Conservation (phyloP, 2,888 invertebrate species). For the Polyommatus iphigenia region DNA sequence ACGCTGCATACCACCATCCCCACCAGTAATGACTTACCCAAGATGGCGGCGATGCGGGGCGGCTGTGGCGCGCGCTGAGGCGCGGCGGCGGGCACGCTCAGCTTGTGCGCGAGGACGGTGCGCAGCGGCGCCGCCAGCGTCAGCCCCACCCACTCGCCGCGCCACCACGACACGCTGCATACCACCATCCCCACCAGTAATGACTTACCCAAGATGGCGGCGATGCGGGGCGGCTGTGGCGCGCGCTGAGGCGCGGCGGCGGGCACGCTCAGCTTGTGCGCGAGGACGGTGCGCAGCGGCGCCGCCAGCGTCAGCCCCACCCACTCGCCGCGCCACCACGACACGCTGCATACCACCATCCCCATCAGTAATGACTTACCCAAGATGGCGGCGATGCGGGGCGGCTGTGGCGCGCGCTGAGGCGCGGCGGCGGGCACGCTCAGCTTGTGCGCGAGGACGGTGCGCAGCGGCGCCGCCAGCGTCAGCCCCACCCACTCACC, state of each 20-base stretch:
- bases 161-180: conserved; percentile 81
- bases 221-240: conserved; percentile 45
- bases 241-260: conserved; percentile 44
- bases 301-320: conserved; percentile 81
- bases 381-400: conserved; percentile 32
- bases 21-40: conserved; percentile 43
- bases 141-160: conserved; percentile 82
- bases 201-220: conserved; percentile 50
- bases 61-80: conserved; percentile 41
- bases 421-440: conserved; percentile 56
- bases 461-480: conserved; percentile 75
- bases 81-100: conserved; percentile 57
- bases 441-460: conserved; percentile 68
- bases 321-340: conserved; percentile 83
- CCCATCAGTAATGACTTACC: conserved; percentile 63
- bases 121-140: conserved; percentile 78
- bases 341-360: conserved; percentile 79
- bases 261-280: conserved; percentile 64
- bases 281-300: conserved; percentile 71
- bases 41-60: conserved; percentile 50
- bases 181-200: conserved; percentile 70
- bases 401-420: conserved; percentile 41
- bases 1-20: conserved; percentile 81
- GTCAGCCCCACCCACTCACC: conserved; percentile 83
- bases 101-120: conserved; percentile 67